Evolutionary conservation across 1,140 invertebrate genomes (phyloP), one percentile per base, ranked within the genome.

Genomic region (Odontomachus brunneus): DNA sequence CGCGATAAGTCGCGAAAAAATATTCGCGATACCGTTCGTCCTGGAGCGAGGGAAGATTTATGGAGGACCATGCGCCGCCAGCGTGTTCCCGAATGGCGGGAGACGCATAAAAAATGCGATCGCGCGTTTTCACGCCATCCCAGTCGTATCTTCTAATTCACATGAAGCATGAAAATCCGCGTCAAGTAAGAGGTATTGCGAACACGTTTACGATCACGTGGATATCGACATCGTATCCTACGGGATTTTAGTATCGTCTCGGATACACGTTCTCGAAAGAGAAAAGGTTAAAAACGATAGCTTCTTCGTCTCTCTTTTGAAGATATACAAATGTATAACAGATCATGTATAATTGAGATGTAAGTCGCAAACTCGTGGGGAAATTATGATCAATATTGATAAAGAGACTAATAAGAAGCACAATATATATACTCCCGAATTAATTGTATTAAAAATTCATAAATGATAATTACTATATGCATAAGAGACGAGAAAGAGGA

Each of bases 41-140:
- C 29, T 53, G 29, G n/a, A 44, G 38, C 38, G 1, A 76, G 14
- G 22, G 38, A 63, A 75, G 26, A 75, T 75, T 75, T 75, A 80
- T 80, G 22, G 65, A 80, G 63, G 51, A 71, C 53, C 44, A 71
- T 29, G 22, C 65, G 66, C 33, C 38, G 38, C 38, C 9, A 44
- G 38, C 9, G 38, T 11, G 38, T 75, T 75, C n/a, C 59, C 44
- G 5, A 14, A 26, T 24, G 38, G 73, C 49, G n/a, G 22, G 44
- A 29, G 14, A 15, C 19, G 59, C 73, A 75, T 65, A 75, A 75
- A 75, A 75, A 75, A 75, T 75, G 26, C 26, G 59, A 75, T 65
- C n/a, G 26, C 26, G 26, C 59, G 12, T 65, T 75, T 75, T 49
- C 59, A 75, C 48, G 19, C 17, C 55, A 11, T 73, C 59, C 33